Percentiles rank a stretch among this genome's conserved stretches.
phyloP scores from a whole-genome alignment of 1,140 invertebrate species.

The Calephelis nemesis region DNA sequence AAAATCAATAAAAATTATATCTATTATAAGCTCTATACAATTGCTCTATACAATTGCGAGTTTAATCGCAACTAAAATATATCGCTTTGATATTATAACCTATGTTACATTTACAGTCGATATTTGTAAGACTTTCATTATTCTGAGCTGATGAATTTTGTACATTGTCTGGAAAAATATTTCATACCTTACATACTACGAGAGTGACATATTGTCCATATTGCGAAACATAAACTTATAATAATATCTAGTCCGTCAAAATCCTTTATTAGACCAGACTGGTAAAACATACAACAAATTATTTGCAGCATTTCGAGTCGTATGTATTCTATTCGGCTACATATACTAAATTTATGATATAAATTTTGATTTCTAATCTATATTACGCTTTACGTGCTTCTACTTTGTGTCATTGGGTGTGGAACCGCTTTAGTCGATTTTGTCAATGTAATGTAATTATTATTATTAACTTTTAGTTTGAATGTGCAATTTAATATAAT shows the following conservation, averaged over 20 bases:
- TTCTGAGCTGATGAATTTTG: slow-evolving; percentile 14
- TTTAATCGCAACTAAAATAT: not conserved
- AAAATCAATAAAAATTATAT: slow-evolving; percentile 15
- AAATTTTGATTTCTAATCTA: no score
- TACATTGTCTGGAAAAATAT: slow-evolving; percentile 17
- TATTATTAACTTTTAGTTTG: no score
- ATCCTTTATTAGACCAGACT: no score
- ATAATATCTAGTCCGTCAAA: not conserved
- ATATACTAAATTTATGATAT: no score
- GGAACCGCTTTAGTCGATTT: no score
- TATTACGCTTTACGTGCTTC: no score
- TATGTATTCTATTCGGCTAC: no score
- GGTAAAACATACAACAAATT: no score
- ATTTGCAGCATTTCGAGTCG: no score
- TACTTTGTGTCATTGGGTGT: no score
- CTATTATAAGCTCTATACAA: slow-evolving; percentile 17
- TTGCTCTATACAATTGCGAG: slow-evolving; percentile 14
- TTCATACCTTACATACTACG: slow-evolving; percentile 18
- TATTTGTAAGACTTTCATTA: slow-evolving; percentile 6
- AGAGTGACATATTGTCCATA: slow-evolving; percentile 17
- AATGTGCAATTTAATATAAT: no score
- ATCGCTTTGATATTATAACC: slow-evolving; percentile 14
- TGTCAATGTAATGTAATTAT: no score
- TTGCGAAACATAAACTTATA: slow-evolving; percentile 1
- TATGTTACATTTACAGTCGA: slow-evolving; percentile 20